Evolutionary conservation across 2,113 vertebrate genomes (phyloP), one percentile per base, ranked within the genome.

Genomic region (Syngnathoides biaculeatus): DNA sequence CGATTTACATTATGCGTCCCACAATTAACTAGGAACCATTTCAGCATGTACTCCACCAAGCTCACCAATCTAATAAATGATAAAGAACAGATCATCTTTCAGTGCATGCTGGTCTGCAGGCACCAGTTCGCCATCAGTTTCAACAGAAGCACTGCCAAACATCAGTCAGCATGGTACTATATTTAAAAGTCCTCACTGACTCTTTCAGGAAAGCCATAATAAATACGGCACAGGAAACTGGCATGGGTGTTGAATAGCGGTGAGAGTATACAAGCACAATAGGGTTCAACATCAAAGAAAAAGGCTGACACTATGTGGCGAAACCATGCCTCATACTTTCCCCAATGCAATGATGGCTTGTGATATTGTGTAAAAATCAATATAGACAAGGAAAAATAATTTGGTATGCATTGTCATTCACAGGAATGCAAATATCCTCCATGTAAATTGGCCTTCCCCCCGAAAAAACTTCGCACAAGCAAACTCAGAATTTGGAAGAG

Each of bases 81-180:
- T 14, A 52, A 52, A 22, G 22, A 55, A 22, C 10, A 59, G 19
- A 59, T 10, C 30, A 13, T 19, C 13, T 19, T 24, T 62, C 39
- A 62, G 11, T 62, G 14, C 15, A 15, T 45, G n/a, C 40, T 62
- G 39, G 60, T 62, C 40, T 62, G 15, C 8, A 63, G 65, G 13
- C 66, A 74, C 84, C 84, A 87, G 82, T 67, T 55, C 71, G 71
- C 45, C 58, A 52, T 56, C 64, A 71, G 69, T 70, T 67, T 66
- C 57, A 57, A 69, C 67, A 66, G 75, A 70, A 80, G 74, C 73
- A 79, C 64, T 72, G 86, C 80, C 84, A 89, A 87, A 84, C 80
- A 85, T 83, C 86, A 64, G 65, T 84, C 86, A 87, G 75, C 85
- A 69, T 66, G 40, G 70, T 67, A 73, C 70, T 42, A 68, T 75